phyloP scores from a whole-genome alignment of 2,797 vertebrate genomes.

The Oreortyx pictus region DNA sequence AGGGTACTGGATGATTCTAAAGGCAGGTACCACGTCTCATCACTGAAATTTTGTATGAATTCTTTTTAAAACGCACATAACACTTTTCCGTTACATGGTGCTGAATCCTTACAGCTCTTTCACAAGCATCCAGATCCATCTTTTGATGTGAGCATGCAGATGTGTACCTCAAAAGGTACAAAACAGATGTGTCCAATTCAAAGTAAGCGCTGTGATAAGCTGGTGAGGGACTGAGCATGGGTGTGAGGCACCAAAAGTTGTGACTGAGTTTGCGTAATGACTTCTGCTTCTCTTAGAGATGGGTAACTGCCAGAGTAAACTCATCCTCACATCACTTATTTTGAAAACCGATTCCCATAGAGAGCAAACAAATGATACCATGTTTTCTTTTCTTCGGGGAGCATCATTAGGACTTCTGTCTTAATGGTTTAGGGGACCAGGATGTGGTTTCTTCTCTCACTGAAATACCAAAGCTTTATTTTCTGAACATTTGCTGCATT shows the following conservation, averaged over 20 bases:
- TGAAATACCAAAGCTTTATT: constrained; percentile 15
- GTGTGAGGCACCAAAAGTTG: neutral
- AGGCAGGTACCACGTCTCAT: neutral
- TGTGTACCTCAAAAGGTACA: neutral
- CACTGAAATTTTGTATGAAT: neutral
- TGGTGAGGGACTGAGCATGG: neutral
- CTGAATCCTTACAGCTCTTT: neutral
- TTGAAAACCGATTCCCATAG: constrained; percentile 30
- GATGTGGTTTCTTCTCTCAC: constrained; percentile 33
- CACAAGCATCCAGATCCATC: neutral
- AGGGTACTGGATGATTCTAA: neutral
- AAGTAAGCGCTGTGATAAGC: neutral
- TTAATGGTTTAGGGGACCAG: constrained; percentile 9
- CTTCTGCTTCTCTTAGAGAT: neutral
- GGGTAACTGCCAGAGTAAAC: constrained; percentile 25
- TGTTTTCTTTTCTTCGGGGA: constrained; percentile 30
- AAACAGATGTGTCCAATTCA: neutral
- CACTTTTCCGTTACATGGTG: neutral
- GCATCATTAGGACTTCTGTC: neutral
- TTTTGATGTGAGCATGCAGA: neutral
- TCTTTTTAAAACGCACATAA: neutral
- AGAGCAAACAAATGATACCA: constrained; percentile 15
- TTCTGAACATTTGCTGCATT: constrained; percentile 34
- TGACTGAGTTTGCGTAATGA: neutral
- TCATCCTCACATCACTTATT: constrained; percentile 5